Percentiles rank a stretch among this genome's conserved stretches.
Conservation (phyloP, 2,113 vertebrate species). For the Protobothrops flavoviridis region DNA sequence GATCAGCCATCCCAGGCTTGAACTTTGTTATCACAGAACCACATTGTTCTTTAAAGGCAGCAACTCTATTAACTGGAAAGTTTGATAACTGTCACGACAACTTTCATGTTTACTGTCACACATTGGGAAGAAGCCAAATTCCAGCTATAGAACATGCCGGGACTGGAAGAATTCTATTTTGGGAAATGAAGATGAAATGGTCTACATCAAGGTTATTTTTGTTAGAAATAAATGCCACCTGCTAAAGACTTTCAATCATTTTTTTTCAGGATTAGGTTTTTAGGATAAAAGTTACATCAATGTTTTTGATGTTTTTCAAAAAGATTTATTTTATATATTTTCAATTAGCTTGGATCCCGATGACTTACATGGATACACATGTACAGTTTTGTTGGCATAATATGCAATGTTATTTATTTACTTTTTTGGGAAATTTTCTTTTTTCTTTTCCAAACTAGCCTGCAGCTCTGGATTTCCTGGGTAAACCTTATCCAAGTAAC, state of each 20-base stretch:
- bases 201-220: conserved; percentile 13
- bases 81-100: not conserved
- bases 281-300: not conserved
- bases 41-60: not conserved
- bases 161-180: not conserved
- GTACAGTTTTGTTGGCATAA: not conserved
- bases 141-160: not conserved
- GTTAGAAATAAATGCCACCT: not conserved
- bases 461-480: not conserved
- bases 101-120: not conserved
- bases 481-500: not conserved
- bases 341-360: not conserved
- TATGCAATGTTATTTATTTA: not conserved
- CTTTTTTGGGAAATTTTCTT: not conserved
- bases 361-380: not conserved
- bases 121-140: not conserved
- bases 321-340: conserved; percentile 1
- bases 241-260: not conserved
- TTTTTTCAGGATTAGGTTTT: not conserved
- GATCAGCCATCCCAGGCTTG: not conserved
- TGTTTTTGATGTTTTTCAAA: not conserved
- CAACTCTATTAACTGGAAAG: not conserved
- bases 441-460: not conserved
- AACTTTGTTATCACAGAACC: not conserved
- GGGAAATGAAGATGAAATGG: not conserved